These are phyloP conservation scores for Peromyscus eremicus DNA, from an alignment of 2,797 vertebrate genomes.

Conservation along the genomic window DNA sequence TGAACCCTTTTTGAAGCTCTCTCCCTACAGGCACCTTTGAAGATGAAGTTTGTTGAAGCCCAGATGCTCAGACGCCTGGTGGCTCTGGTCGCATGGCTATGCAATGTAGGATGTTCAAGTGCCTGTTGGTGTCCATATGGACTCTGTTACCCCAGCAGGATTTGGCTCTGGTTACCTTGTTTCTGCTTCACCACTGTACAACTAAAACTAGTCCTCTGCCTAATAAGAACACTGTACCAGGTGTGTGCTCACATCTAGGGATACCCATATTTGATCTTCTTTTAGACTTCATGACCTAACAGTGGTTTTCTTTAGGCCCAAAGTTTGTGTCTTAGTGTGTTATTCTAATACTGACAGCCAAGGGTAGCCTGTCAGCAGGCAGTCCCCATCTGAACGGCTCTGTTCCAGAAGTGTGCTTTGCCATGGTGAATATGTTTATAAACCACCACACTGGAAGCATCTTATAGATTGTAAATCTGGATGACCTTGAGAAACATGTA, in stretches of 20 bases:
- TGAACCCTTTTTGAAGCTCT: slow-evolving; percentile 31
- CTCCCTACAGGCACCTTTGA: slow-evolving; percentile 8
- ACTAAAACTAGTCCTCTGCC: not conserved
- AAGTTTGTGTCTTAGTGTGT: slow-evolving; percentile 28
- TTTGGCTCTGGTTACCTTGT: not conserved
- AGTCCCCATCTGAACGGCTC: not conserved
- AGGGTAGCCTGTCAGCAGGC: not conserved
- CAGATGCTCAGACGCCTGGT: slow-evolving; percentile 28
- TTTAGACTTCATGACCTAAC: slow-evolving; percentile 16
- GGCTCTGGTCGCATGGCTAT: not conserved
- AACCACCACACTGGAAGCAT: not conserved
- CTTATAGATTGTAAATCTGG: slow-evolving; percentile 20
- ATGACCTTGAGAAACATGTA: not conserved
- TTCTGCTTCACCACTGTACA: not conserved
- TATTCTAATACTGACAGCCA: not conserved
- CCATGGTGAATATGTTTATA: not conserved
- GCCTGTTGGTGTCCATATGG: not conserved
- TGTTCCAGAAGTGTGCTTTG: slow-evolving; percentile 12
- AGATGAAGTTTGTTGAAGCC: slow-evolving; percentile 41
- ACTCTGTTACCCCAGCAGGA: not conserved
- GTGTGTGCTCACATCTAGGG: not conserved
- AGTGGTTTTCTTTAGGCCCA: not conserved
- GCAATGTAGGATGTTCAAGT: no score
- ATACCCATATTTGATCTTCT: not conserved
- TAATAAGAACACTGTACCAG: not conserved